Conservation (phyloP, 2,888 invertebrate genomes). For the Eumacrocentrus americanus region DNA sequence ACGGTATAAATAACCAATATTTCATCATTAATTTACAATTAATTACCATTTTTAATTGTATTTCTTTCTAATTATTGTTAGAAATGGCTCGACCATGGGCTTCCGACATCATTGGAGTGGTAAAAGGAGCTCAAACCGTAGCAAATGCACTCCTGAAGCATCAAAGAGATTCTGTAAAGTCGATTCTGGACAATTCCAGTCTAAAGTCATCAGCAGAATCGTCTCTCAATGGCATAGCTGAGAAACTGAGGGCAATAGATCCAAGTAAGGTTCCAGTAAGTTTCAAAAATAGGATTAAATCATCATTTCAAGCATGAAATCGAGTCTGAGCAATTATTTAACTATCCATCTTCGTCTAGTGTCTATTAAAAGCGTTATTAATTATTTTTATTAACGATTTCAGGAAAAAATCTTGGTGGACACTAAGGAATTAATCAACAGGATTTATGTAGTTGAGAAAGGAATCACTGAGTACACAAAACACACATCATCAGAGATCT, state of each 20-base stretch:
- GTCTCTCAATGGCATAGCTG: conserved; percentile 41
- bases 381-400: conserved; percentile 39
- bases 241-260: conserved; percentile 49
- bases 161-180: conserved; percentile 68
- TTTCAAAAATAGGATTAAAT: conserved; percentile 37
- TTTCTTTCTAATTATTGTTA: background rate
- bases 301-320: background rate
- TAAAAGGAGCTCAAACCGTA: conserved; percentile 74
- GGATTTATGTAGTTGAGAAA: conserved; percentile 73
- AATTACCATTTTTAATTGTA: background rate
- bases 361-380: too few species aligned
- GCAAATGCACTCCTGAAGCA: conserved; percentile 70
- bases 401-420: conserved; percentile 61
- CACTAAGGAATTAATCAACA: conserved; percentile 67
- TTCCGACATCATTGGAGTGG: conserved; percentile 69
- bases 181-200: conserved; percentile 75
- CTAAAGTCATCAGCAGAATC: conserved; percentile 63
- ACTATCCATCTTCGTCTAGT: too few species aligned
- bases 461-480: conserved; percentile 71
- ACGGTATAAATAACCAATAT: background rate
- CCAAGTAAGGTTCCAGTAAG: conserved; percentile 60
- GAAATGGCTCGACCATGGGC: conserved; percentile 53
- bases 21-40: background rate
- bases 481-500: conserved; percentile 45
- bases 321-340: too few species aligned